Conservation (phyloP, 2,113 vertebrate genomes). For the Setophaga petechia region DNA sequence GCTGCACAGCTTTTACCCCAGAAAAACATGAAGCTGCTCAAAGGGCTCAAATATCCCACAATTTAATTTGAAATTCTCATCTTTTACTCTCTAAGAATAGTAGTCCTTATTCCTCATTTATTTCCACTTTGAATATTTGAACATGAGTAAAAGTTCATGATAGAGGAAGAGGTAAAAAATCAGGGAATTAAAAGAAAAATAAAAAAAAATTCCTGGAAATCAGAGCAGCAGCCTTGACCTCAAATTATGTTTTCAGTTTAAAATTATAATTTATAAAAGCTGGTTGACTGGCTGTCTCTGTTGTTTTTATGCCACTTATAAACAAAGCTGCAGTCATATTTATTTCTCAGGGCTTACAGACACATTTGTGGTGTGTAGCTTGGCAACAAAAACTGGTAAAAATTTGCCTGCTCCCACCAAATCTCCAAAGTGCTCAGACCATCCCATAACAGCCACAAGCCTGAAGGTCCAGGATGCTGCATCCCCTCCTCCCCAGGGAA, state of each 20-base stretch:
- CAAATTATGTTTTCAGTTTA: constrained; percentile 31
- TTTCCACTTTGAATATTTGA: neutral
- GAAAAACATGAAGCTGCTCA: neutral
- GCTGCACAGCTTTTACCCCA: neutral
- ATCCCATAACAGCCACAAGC: neutral
- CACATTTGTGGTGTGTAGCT: constrained; percentile 47
- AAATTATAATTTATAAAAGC: constrained; percentile 56
- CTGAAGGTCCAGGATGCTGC: neutral
- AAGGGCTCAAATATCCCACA: neutral
- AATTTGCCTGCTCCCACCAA: neutral
- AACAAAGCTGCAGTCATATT: constrained; percentile 56
- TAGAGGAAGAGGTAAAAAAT: neutral
- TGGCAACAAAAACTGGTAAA: constrained; percentile 21
- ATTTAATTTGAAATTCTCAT: neutral
- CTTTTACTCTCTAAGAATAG: neutral
- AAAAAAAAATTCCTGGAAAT: constrained; percentile 39
- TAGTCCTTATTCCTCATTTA: neutral
- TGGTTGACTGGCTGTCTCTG: constrained; percentile 34
- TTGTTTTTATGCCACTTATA: constrained; percentile 52
- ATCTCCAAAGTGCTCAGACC: neutral
- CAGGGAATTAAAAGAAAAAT: neutral
- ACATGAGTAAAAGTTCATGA: neutral
- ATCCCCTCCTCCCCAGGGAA: neutral
- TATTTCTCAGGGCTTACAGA: constrained; percentile 34
- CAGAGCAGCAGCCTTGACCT: constrained; percentile 35